Conservation (phyloP, 2,797 vertebrate species). For the Glossophaga mutica region DNA sequence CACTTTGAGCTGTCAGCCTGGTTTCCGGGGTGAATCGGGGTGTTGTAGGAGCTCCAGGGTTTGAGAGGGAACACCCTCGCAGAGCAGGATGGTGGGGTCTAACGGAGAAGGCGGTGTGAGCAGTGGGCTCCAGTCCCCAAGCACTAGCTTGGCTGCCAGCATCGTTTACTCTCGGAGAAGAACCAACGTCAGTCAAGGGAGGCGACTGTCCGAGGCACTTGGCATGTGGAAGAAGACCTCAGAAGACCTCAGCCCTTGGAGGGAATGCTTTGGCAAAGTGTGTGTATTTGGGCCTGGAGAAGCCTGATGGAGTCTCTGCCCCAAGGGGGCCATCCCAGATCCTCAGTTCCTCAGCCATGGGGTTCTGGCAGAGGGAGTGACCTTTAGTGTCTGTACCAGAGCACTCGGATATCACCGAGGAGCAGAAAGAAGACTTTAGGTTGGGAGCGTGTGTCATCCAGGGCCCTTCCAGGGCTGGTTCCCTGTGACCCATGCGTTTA, state of each 20-base stretch:
- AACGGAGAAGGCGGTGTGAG: not conserved
- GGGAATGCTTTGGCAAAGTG: not conserved
- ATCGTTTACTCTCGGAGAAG: not conserved
- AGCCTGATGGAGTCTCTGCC: not conserved
- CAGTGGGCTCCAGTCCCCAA: not conserved
- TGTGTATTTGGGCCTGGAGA: not conserved
- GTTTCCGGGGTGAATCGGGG: slow-evolving; percentile 37
- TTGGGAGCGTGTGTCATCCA: not conserved
- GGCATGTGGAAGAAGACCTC: not conserved
- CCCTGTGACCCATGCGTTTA: not conserved
- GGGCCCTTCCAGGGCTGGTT: not conserved
- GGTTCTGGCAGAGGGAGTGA: not conserved
- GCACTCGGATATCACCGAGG: not conserved
- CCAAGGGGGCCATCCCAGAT: not conserved
- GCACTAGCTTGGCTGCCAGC: not conserved
- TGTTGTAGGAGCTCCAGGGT: not conserved
- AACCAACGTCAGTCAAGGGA: not conserved
- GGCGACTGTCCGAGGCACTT: not conserved
- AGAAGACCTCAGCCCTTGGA: not conserved
- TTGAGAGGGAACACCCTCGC: not conserved
- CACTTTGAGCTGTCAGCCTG: slow-evolving; percentile 35
- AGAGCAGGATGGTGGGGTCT: not conserved
- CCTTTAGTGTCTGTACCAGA: not conserved
- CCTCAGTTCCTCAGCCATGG: not conserved
- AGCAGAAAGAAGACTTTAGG: not conserved